These are phyloP conservation scores for Rhingia campestris DNA, from an alignment of 2,888 invertebrate species.

Conservation along the genomic window DNA sequence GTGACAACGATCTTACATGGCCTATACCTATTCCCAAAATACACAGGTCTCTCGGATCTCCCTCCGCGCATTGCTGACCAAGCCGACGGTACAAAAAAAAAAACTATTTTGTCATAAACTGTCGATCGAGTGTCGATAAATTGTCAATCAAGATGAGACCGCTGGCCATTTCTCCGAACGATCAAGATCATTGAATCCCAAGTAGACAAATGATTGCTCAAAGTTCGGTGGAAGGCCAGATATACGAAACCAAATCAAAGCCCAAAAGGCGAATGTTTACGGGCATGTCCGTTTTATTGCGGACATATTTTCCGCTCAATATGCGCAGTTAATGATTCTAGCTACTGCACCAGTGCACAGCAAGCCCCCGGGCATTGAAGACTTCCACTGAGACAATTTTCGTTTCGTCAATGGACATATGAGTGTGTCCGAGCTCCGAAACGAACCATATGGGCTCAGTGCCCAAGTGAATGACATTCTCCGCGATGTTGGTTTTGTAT, in stretches of 20 bases:
- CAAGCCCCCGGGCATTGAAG: conserved; percentile 29
- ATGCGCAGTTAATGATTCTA: conserved; percentile 60
- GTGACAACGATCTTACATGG: conserved; percentile 39
- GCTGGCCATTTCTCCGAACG: conserved; percentile 16
- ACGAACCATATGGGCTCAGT: conserved; percentile 31
- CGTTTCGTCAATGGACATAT: conserved; percentile 35
- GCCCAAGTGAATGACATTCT: conserved; percentile 7
- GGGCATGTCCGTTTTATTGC: conserved; percentile 28
- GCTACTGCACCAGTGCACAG: conserved; percentile 51
- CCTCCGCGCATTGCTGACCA: conserved; percentile 49
- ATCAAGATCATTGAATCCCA: conserved; percentile 3
- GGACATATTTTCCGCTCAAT: conserved; percentile 70
- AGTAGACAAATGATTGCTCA: background rate
- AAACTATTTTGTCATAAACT: conserved; percentile 54
- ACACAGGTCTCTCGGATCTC: conserved; percentile 10
- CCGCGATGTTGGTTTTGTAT: background rate
- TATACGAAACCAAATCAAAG: background rate
- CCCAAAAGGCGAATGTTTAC: conserved; percentile 24
- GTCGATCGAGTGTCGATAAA: conserved; percentile 48
- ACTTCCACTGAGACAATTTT: conserved; percentile 17
- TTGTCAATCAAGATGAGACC: conserved; percentile 48
- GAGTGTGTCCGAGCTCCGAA: conserved; percentile 33
- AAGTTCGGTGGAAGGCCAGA: background rate
- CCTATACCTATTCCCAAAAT: conserved; percentile 7
- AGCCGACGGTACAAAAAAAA: conserved; percentile 29